These are phyloP conservation scores for Plebejus melissa DNA, from an alignment of 2,888 invertebrate genomes.

Conservation along the genomic window DNA sequence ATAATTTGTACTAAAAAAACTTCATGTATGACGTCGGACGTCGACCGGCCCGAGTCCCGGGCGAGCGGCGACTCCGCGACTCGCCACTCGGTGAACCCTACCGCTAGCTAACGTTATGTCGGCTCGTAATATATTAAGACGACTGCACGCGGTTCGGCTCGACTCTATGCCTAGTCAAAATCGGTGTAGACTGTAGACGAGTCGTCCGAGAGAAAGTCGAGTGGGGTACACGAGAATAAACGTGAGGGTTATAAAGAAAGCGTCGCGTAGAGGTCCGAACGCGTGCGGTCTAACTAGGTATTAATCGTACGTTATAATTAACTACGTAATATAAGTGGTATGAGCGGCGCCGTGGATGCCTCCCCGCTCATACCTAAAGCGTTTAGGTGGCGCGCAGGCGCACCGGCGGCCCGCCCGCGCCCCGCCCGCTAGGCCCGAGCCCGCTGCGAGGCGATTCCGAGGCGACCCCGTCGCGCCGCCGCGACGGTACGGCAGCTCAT, in stretches of 20 bases:
- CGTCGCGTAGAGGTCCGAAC: slow-evolving; percentile 43
- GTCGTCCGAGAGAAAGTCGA: slow-evolving; percentile 2
- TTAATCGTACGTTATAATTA: slow-evolving; percentile 67
- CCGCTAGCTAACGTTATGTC: slow-evolving; percentile 71
- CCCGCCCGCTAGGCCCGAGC: slow-evolving; percentile 17
- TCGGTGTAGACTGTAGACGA: slow-evolving; percentile 19
- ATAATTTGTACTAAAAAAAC: slow-evolving; percentile 74
- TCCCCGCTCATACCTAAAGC: slow-evolving; percentile 78
- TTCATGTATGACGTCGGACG: slow-evolving; percentile 57
- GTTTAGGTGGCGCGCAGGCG: slow-evolving; percentile 70
- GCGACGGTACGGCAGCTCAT: neutral
- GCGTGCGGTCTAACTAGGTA: slow-evolving; percentile 52
- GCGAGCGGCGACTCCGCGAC: slow-evolving; percentile 35
- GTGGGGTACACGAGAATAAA: slow-evolving; percentile 24
- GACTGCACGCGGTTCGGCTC: slow-evolving; percentile 48
- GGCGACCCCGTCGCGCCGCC: neutral
- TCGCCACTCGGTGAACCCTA: slow-evolving; percentile 51
- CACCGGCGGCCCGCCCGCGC: slow-evolving; percentile 55
- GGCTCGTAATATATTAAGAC: slow-evolving; percentile 53
- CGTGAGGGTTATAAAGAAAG: slow-evolving; percentile 18
- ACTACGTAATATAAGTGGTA: slow-evolving; percentile 77
- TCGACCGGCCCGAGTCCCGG: slow-evolving; percentile 52
- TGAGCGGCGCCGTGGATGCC: slow-evolving; percentile 77
- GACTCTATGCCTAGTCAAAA: slow-evolving; percentile 26
- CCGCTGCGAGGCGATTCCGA: neutral